Percentiles rank a stretch among this genome's conserved stretches.
phyloP scores from a whole-genome alignment of 2,888 invertebrate species.

The Drosophila silvestris region DNA sequence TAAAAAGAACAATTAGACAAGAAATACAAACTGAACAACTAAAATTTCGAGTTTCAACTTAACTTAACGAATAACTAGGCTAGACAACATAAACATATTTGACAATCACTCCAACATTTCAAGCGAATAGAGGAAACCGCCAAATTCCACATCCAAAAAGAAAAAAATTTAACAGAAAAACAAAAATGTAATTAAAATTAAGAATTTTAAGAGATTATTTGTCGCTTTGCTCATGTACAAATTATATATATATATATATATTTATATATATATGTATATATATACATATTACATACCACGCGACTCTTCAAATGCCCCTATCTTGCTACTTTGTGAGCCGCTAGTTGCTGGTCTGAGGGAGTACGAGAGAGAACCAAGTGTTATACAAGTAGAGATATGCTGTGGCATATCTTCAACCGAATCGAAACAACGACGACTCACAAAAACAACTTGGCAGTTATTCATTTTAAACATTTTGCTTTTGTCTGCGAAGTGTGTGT shows the following conservation, averaged over 20 bases:
- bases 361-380: background rate
- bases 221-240: background rate
- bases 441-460: conserved; percentile 37
- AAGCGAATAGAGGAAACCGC: background rate
- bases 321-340: background rate
- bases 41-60: background rate
- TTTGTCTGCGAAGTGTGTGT: conserved; percentile 29
- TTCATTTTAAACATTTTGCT: conserved; percentile 42
- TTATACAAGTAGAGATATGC: conserved; percentile 17
- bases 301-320: background rate
- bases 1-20: background rate
- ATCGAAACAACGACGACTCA: conserved; percentile 23
- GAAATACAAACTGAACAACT: background rate
- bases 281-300: no score
- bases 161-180: background rate
- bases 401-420: conserved; percentile 23
- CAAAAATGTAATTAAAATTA: background rate
- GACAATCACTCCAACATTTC: background rate
- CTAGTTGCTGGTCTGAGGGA: background rate
- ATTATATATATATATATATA: background rate
- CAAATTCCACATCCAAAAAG: background rate
- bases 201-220: conserved; percentile 1
- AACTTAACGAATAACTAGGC: no score
- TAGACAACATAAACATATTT: background rate
- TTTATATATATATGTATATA: background rate